Percentiles rank a stretch among this genome's conserved stretches.
Evolutionary conservation across 2,797 vertebrate species (phyloP).

Genomic region (Bovichtus diacanthus): DNA sequence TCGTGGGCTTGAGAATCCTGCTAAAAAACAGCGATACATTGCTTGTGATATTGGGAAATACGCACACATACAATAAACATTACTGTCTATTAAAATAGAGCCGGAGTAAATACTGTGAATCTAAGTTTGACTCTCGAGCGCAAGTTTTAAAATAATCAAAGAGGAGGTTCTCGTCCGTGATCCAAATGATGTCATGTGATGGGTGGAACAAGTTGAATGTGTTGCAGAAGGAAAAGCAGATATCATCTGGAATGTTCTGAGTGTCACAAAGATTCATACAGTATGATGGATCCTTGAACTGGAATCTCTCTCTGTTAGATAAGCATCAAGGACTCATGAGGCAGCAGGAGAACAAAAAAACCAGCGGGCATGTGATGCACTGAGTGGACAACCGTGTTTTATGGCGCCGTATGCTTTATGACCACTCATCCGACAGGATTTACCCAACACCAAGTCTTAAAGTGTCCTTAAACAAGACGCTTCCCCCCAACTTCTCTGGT

Average conservation of each 20-base stretch:
- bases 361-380: not conserved
- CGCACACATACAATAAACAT: not conserved
- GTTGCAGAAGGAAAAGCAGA: conserved; percentile 43
- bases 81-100: conserved; percentile 1
- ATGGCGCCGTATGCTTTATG: not conserved
- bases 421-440: not conserved
- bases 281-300: conserved; percentile 37
- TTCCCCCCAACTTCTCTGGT: not conserved
- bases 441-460: not conserved
- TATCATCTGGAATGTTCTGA: conserved; percentile 78
- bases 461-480: not conserved
- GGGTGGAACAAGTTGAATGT: not conserved
- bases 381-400: not conserved
- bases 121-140: not conserved
- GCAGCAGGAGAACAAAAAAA: not conserved
- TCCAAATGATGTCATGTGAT: conserved; percentile 17
- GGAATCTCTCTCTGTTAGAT: conserved; percentile 59
- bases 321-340: not conserved
- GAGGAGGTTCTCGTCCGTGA: not conserved
- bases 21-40: not conserved
- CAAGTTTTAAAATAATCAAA: not conserved
- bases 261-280: conserved; percentile 27
- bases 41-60: too few relatives aligned
- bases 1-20: not conserved
- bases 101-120: not conserved